These are phyloP conservation scores for Gallinago nigripennis DNA, from an alignment of 2,797 vertebrate species.

Conservation along the genomic window DNA sequence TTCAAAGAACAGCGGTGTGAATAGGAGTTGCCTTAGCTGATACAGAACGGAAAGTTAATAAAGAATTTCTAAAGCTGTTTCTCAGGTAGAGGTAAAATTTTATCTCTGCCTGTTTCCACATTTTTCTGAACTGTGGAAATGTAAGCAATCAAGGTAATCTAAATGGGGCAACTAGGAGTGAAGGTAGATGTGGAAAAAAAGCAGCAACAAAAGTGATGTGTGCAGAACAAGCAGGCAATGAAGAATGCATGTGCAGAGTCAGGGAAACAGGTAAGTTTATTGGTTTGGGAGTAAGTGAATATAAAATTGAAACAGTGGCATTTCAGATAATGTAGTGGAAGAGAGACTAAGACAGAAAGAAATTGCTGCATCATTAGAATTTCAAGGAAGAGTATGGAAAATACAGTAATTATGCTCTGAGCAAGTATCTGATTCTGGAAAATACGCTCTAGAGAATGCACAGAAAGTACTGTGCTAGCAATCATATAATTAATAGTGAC, in stretches of 20 bases:
- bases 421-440: not conserved
- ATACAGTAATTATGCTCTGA: not conserved
- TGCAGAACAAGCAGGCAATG: not conserved
- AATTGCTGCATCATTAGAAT: not conserved
- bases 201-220: not conserved
- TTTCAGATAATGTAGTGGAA: not conserved
- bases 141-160: not conserved
- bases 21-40: not conserved
- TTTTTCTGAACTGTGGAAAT: not conserved
- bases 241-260: not conserved
- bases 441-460: not conserved
- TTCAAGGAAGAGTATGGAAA: conserved; percentile 12
- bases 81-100: not conserved
- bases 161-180: not conserved
- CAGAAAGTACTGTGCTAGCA: not conserved
- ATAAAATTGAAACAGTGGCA: not conserved
- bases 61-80: not conserved
- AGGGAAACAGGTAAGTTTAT: not conserved
- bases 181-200: not conserved
- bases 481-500: not conserved
- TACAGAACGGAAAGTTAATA: not conserved
- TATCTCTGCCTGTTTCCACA: not conserved
- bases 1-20: not conserved
- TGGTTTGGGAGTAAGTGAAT: not conserved
- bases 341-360: not conserved